Evolutionary conservation across 30 jellyfish, hydroid and myxozoan species (phyloP), one percentile per base, ranked within the genome.

Genomic region (Cassiopea xamachana): DNA sequence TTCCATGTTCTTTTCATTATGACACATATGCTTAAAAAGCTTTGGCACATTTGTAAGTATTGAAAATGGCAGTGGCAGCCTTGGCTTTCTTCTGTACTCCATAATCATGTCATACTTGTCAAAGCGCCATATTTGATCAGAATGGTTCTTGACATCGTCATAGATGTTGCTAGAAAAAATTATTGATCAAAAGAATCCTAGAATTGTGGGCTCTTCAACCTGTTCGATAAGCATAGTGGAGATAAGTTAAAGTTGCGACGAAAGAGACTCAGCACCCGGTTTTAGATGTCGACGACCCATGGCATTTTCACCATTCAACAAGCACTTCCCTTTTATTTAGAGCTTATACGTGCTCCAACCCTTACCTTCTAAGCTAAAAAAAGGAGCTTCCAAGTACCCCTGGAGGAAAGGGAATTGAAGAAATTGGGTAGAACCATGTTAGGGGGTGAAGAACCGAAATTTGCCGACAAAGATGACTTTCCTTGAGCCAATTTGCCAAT

Each of bases 81-180:
- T 18, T 2, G 98, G 98, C 77, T 73, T 79, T 14, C 60, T 45
- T 82, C 73, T 85, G 87, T 85, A 83, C 64, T 92, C 98, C 92
- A 92, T 87, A 7, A 92, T 87, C 94, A 92, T 72, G 83, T 92
- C 91, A 64, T 75, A 86, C 61, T 77, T 92, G 75, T 92, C 98
- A 13, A 76, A 83, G 19, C 80, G 83, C 98, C 98, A 92, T 44
- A 92, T 92, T 67, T 73, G 75, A 73, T 92, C 96, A 48, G 98
- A 79, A 73, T 92, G 67, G 14, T 46, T 75, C 67, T 87, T 81
- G 27, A 87, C 80, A 43, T 81, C 96, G 64, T 92, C 89, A 46
- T 86, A 92, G 15, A 92, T 92, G 60, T 92, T 92, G 85, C 98
- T 92, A 71, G 0, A 75, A 85, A 16, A 77, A 77, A 89, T 27